These are phyloP conservation scores for Drosophila subpulchrella DNA, from an alignment of 1,140 invertebrate species.

Conservation along the genomic window DNA sequence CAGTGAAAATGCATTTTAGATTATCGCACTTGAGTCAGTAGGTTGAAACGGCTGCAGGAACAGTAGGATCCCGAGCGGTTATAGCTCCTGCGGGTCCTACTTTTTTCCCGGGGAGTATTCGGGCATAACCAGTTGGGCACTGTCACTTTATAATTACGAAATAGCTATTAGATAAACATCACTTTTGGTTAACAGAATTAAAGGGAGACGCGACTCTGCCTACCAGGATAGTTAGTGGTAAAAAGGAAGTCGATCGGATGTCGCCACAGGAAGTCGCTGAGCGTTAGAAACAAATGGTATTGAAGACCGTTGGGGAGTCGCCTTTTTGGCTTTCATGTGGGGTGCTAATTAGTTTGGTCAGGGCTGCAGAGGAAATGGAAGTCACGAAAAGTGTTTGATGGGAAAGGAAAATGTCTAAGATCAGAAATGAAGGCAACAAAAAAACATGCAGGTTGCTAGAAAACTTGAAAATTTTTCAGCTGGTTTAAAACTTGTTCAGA, in stretches of 20 bases:
- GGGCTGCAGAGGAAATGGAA: conserved; percentile 38
- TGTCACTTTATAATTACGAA: conserved; percentile 71
- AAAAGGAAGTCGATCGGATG: conserved; percentile 63
- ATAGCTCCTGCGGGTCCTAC: conserved; percentile 47
- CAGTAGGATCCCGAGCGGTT: conserved; percentile 27
- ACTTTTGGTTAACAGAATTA: conserved; percentile 45
- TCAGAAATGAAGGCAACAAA: conserved; percentile 1
- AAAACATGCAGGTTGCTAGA: conserved; percentile 36
- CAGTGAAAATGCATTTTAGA: conserved; percentile 74
- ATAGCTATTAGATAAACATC: conserved; percentile 75
- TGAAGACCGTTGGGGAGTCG: conserved; percentile 23
- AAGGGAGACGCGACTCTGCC: conserved; percentile 10
- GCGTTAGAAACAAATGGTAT: conserved; percentile 17
- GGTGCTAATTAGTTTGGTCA: conserved; percentile 68
- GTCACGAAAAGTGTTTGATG: conserved; percentile 45
- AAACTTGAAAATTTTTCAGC: neutral
- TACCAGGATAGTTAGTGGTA: conserved; percentile 64
- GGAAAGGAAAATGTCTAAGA: conserved; percentile 31
- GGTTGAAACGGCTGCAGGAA: conserved; percentile 7
- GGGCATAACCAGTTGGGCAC: conserved; percentile 61
- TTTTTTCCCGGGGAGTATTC: conserved; percentile 44
- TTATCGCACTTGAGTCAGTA: conserved; percentile 60
- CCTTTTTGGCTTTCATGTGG: conserved; percentile 51
- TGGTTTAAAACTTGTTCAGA: too few relatives aligned
- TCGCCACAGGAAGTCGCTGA: conserved; percentile 70